A percentile compares a stretch with the other conserved stretches of the same genome.
Evolutionary conservation across 1,140 invertebrate genomes (phyloP).

Genomic region (Rhyacophila brunnea): DNA sequence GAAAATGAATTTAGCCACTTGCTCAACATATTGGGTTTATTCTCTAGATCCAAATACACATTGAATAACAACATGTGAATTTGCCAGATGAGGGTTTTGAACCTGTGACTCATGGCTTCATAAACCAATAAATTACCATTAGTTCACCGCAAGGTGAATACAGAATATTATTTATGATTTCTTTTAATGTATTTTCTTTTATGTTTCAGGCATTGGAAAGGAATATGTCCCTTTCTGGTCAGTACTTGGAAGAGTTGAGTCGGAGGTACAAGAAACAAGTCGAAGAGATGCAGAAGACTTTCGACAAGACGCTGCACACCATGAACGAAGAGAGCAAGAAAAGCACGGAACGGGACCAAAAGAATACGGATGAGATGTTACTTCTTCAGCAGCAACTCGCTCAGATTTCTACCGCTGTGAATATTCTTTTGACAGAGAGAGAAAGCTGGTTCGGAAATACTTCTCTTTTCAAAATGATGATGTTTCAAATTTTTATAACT

Average conservation of each 20-base stretch:
- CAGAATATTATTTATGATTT: no score
- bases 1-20: no score
- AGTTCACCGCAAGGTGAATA: no score
- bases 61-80: no score
- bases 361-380: conserved; percentile 63
- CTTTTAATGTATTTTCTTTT: background rate
- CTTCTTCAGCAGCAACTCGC: conserved; percentile 61
- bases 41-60: no score
- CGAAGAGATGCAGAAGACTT: conserved; percentile 86
- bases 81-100: no score
- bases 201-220: conserved; percentile 78
- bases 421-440: conserved; percentile 61
- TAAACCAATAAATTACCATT: no score
- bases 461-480: conserved; percentile 53
- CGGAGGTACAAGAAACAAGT: conserved; percentile 93
- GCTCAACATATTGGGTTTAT: no score
- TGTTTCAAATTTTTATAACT: conserved; percentile 46
- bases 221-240: conserved; percentile 93
- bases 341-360: conserved; percentile 67
- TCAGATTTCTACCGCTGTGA: conserved; percentile 56
- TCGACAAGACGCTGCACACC: conserved; percentile 76
- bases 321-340: conserved; percentile 73
- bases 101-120: no score
- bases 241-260: conserved; percentile 94
- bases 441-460: conserved; percentile 61